Percentiles rank a stretch among this genome's conserved stretches.
These are phyloP conservation scores for Octopus sinensis DNA, from an alignment of 1,140 invertebrate species.

Conservation along the genomic window DNA sequence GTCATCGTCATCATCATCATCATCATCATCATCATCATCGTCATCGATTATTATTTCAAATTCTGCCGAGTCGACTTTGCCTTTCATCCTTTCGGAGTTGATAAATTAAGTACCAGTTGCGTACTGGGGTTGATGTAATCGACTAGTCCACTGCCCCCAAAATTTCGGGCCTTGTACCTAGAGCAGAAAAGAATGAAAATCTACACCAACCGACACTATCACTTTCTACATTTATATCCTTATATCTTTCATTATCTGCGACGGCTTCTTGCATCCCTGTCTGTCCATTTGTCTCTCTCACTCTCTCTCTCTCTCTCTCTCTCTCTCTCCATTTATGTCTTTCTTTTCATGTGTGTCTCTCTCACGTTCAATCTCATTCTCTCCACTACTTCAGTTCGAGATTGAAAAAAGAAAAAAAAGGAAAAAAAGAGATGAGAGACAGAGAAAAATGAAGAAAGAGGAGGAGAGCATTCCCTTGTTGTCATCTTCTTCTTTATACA, in stretches of 20 bases:
- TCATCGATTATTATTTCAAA: no score
- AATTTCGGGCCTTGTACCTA: no score
- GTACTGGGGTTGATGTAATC: no score
- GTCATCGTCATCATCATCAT: no score
- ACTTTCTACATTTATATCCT: neutral
- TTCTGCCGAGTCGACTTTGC: no score
- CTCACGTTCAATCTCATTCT: neutral
- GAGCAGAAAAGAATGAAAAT: no score
- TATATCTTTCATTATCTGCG: neutral
- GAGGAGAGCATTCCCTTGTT: no score
- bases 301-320: slow-evolving; percentile 15
- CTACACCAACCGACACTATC: neutral
- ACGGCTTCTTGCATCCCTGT: neutral
- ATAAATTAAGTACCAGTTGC: no score
- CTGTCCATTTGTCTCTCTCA: neutral
- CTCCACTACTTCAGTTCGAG: neutral
- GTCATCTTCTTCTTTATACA: no score
- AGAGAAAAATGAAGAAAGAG: neutral
- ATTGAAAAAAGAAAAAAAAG: neutral
- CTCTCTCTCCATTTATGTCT: slow-evolving; percentile 5
- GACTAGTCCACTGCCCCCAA: no score
- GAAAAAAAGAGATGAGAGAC: neutral
- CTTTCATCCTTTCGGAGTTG: no score
- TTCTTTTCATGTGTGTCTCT: neutral
- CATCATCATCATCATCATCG: no score